phyloP scores from a whole-genome alignment of 1,140 invertebrate species.

The Chironomus striatipennis region DNA sequence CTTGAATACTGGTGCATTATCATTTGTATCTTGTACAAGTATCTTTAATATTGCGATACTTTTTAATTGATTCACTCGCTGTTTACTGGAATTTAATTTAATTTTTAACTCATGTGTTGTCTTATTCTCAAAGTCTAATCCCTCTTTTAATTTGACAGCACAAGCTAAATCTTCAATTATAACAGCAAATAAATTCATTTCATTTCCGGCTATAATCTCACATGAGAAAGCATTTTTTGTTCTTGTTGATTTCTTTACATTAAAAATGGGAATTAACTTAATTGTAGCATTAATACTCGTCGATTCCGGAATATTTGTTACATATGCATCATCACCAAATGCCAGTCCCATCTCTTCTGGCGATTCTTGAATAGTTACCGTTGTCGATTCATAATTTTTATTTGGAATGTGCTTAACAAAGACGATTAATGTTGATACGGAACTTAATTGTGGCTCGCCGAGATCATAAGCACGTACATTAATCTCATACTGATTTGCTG shows the following conservation, averaged over 20 bases:
- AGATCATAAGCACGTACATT: slow-evolving; percentile 74
- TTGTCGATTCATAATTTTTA: not conserved
- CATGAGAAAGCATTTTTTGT: slow-evolving; percentile 44
- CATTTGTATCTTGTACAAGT: slow-evolving; percentile 70
- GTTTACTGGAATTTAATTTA: slow-evolving; percentile 60
- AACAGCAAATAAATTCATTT: slow-evolving; percentile 60
- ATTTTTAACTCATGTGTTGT: slow-evolving; percentile 62
- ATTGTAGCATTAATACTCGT: slow-evolving; percentile 34
- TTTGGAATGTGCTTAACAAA: slow-evolving; percentile 66
- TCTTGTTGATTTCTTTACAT: slow-evolving; percentile 33
- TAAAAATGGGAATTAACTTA: slow-evolving; percentile 39
- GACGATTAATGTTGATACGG: slow-evolving; percentile 62
- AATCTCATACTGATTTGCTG: slow-evolving; percentile 69
- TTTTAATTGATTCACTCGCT: slow-evolving; percentile 57
- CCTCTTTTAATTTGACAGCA: slow-evolving; percentile 56
- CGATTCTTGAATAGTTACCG: slow-evolving; percentile 25
- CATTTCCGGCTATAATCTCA: slow-evolving; percentile 61
- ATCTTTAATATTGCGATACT: slow-evolving; percentile 63
- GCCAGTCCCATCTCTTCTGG: slow-evolving; percentile 59
- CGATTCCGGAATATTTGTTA: slow-evolving; percentile 66
- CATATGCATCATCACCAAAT: slow-evolving; percentile 75
- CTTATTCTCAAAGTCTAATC: slow-evolving; percentile 60
- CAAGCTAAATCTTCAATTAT: slow-evolving; percentile 64
- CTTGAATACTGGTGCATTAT: slow-evolving; percentile 67
- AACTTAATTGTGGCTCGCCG: slow-evolving; percentile 66